Evolutionary conservation across 2,797 vertebrate species (phyloP).

Genomic region (Myripristis jacobus): DNA sequence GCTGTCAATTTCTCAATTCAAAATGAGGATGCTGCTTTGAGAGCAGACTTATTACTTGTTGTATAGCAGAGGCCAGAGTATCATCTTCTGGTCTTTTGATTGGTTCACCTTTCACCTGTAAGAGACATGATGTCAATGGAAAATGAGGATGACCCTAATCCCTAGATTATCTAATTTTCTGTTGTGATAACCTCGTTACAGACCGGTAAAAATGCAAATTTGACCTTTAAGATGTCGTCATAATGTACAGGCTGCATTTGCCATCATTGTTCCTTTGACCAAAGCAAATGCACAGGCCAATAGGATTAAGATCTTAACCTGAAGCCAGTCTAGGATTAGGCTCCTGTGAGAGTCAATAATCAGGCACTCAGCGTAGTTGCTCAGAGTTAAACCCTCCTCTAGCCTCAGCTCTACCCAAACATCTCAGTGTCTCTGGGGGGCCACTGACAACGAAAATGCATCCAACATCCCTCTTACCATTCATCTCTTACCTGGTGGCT

Average conservation of each 20-base stretch:
- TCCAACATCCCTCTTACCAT: conserved; percentile 52
- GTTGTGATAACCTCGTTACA: no score
- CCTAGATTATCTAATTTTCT: neutral
- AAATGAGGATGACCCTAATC: neutral
- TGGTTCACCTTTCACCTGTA: neutral
- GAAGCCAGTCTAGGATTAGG: conserved; percentile 80
- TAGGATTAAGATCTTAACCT: conserved; percentile 84
- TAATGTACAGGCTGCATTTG: neutral
- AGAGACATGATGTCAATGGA: neutral
- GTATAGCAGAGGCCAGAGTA: no score
- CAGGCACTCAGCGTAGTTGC: conserved; percentile 64
- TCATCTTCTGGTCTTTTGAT: neutral
- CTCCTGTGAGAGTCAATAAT: conserved; percentile 76
- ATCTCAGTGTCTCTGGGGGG: conserved; percentile 44
- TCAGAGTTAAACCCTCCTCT: conserved; percentile 63
- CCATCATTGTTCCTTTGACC: conserved; percentile 49
- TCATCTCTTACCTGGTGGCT: conserved; percentile 58
- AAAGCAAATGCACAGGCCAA: conserved; percentile 60
- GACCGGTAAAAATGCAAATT: neutral
- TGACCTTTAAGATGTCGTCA: conserved; percentile 11
- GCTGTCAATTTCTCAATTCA: neutral
- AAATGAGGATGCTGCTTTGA: no score
- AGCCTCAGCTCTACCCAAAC: conserved; percentile 46
- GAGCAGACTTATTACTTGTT: neutral
- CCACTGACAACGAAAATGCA: conserved; percentile 24